Evolutionary conservation across 2,888 invertebrate species (phyloP).

Genomic region (Hololepta plana): DNA sequence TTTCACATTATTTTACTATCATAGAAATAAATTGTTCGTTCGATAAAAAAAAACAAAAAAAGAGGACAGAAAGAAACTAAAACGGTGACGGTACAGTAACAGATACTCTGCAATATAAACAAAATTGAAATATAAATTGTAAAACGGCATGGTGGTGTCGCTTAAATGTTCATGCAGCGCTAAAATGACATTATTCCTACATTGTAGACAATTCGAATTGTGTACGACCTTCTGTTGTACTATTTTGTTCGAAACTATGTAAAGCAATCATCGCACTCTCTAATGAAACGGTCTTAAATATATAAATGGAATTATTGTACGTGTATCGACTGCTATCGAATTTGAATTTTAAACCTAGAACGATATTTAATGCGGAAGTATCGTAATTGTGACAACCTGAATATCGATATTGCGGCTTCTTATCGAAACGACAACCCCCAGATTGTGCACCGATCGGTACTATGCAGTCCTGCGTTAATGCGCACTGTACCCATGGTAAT

Average conservation of each 20-base stretch:
- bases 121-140: too few species aligned
- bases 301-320: constrained; percentile 16
- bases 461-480: constrained; percentile 78
- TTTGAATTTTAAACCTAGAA: constrained; percentile 28
- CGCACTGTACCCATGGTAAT: constrained; percentile 88
- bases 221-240: constrained; percentile 21
- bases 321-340: constrained; percentile 22
- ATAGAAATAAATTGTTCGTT: too few species aligned
- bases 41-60: too few species aligned
- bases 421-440: constrained; percentile 76
- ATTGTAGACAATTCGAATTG: too few species aligned
- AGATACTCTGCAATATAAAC: too few species aligned
- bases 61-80: too few species aligned
- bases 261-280: constrained; percentile 20
- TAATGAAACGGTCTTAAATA: constrained; percentile 21
- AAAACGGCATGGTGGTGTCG: too few species aligned
- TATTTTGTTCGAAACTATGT: constrained; percentile 24
- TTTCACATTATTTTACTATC: too few species aligned
- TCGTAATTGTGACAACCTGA: constrained; percentile 91
- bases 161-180: too few species aligned
- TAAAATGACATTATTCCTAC: too few species aligned
- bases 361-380: constrained; percentile 80
- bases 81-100: too few species aligned
- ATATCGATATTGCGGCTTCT: constrained; percentile 85
- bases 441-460: constrained; percentile 84